These are phyloP conservation scores for Xestia ashworthii DNA, from an alignment of 2,888 invertebrate species.

Conservation along the genomic window DNA sequence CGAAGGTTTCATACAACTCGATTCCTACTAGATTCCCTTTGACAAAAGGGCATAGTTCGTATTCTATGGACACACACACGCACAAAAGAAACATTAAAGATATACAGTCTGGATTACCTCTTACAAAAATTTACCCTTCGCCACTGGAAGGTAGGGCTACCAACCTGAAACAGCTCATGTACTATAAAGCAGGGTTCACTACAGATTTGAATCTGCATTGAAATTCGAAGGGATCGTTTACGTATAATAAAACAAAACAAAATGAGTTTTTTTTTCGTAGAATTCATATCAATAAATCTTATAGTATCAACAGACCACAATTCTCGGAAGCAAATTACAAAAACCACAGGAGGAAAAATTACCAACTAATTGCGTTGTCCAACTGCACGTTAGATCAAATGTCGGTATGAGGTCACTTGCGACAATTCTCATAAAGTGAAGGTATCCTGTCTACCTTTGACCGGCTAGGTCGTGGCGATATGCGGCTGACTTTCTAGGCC, in stretches of 20 bases:
- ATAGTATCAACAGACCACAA: background rate
- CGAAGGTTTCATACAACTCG: too few relatives aligned
- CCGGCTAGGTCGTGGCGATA: conserved; percentile 78
- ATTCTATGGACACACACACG: too few relatives aligned
- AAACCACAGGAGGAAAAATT: conserved; percentile 38
- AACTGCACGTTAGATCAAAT: conserved; percentile 57
- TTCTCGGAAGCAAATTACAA: conserved; percentile 48
- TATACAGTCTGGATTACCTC: too few relatives aligned
- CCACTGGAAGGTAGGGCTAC: background rate
- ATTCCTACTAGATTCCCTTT: too few relatives aligned
- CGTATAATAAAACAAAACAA: too few relatives aligned
- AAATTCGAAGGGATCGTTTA: background rate
- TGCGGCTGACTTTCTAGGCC: conserved; percentile 84
- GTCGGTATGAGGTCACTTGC: conserved; percentile 70
- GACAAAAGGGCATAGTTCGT: too few relatives aligned
- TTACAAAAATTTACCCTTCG: too few relatives aligned
- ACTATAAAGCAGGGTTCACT: background rate
- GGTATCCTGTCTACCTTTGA: conserved; percentile 84
- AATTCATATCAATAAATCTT: background rate
- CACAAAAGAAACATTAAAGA: too few relatives aligned
- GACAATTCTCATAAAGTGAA: conserved; percentile 81
- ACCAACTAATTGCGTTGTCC: conserved; percentile 19
- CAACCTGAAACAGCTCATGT: background rate
- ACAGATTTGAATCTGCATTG: background rate
- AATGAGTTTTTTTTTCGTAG: too few relatives aligned